These are phyloP conservation scores for Dipodomys spectabilis DNA, from an alignment of 2,113 vertebrate genomes.

Conservation along the genomic window DNA sequence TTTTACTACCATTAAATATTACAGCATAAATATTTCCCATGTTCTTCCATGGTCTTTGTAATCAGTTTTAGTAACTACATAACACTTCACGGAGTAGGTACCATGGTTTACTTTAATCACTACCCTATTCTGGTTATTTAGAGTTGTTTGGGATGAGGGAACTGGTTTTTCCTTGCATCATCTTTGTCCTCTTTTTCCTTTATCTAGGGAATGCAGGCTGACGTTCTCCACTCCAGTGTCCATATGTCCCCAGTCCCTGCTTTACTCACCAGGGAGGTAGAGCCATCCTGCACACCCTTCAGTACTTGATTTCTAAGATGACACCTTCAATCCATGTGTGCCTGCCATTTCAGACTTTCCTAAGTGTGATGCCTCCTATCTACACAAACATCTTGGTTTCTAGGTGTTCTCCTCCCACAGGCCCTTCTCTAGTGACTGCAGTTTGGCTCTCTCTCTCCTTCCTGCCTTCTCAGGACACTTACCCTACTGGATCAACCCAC, in stretches of 20 bases:
- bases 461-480: too few relatives aligned
- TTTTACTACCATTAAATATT: constrained; percentile 55
- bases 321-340: neutral
- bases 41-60: neutral
- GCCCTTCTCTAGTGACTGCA: neutral
- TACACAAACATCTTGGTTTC: neutral
- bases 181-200: neutral
- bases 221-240: neutral
- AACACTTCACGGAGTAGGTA: neutral
- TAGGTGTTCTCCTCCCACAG: neutral
- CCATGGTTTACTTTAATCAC: neutral
- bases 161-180: neutral
- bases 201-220: neutral
- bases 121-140: neutral
- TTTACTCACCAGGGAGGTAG: neutral
- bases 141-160: neutral
- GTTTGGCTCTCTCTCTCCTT: neutral
- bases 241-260: neutral
- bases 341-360: neutral
- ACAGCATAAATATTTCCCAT: constrained; percentile 40
- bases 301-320: neutral
- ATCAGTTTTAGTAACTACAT: neutral
- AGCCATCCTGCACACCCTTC: neutral
- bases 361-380: neutral
- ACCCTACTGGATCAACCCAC: neutral